Evolutionary conservation across 2,113 vertebrate genomes (phyloP).

Genomic region (Crotalus helleri): DNA sequence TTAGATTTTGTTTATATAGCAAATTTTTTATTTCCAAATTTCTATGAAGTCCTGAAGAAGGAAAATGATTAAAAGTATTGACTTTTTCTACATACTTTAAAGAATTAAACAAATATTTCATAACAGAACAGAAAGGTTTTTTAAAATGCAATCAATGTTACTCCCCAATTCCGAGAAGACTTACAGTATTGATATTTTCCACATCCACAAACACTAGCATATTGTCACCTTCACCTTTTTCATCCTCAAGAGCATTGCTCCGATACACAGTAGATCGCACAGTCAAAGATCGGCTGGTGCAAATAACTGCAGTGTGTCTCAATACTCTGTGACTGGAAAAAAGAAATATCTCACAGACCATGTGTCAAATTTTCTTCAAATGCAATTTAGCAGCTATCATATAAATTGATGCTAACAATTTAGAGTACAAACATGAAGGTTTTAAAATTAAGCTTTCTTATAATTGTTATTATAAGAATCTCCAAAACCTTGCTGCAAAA

Average conservation of each 20-base stretch:
- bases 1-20: not conserved
- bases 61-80: not conserved
- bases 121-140: constrained; percentile 3
- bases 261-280: constrained; percentile 82
- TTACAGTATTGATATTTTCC: constrained; percentile 93
- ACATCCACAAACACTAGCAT: constrained; percentile 93
- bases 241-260: constrained; percentile 85
- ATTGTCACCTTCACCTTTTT: constrained; percentile 72
- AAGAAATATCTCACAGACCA: not conserved
- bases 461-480: not conserved
- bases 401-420: not conserved
- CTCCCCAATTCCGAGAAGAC: constrained; percentile 47
- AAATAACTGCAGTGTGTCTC: constrained; percentile 93
- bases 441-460: not conserved
- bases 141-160: constrained; percentile 26
- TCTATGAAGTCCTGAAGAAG: not conserved
- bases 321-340: constrained; percentile 86
- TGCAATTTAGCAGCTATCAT: not conserved
- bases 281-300: constrained; percentile 90
- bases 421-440: not conserved
- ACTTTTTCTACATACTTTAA: not conserved
- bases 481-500: not conserved
- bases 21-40: not conserved
- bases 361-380: not conserved
- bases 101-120: not conserved